Evolutionary conservation across 2,797 vertebrate species (phyloP), one percentile per base, ranked within the genome.

Genomic region (Echeneis naucrates): DNA sequence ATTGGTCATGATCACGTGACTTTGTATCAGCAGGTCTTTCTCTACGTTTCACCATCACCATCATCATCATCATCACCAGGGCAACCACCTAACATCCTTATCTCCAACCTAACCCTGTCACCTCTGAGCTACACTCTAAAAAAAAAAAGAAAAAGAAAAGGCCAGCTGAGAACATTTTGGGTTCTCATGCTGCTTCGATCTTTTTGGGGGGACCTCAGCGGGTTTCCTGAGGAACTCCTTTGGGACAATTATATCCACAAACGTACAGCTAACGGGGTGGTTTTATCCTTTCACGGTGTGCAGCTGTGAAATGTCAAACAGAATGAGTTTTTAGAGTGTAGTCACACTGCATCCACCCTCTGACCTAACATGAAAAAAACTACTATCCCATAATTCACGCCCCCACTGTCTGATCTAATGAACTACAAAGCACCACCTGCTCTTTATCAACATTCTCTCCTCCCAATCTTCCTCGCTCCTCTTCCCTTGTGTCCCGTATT

Each of bases 11-110:
- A 66, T 63, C 54, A 30, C 54, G 2, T 68, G 33, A 26, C n/a
- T 42, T 68, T 30, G 17, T 21, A 77, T 82, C 81, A 83, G 70
- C 76, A 35, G 86, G 86, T 91, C 89, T 89, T 89, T 89, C 87
- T 85, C 66, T 56, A 55, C 13, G 35, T 64, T 38, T 79, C 85
- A 74, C 55, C 33, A 0, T 21, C 81, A 74, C 55, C 33, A n/a
- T n/a, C n/a, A n/a, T n/a, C n/a, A n/a, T n/a, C n/a, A n/a, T n/a
- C n/a, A n/a, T 72, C 75, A 82, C 47, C 72, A n/a, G 38, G 1
- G 50, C 33, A 68, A 37, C 47, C 24, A 24, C 23, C 23, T 5
- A 1, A 58, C 5, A 66, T 47, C 78, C 48, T 40, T 26, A n/a
- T 63, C 37, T 65, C 4, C 72, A 45, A 26, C 10, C 7, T 40